A percentile compares a stretch with the other conserved stretches of the same genome.
These are phyloP conservation scores for Pocillopora meandrina DNA, from an alignment of 92 coral and sea anemone species.

Conservation along the genomic window DNA sequence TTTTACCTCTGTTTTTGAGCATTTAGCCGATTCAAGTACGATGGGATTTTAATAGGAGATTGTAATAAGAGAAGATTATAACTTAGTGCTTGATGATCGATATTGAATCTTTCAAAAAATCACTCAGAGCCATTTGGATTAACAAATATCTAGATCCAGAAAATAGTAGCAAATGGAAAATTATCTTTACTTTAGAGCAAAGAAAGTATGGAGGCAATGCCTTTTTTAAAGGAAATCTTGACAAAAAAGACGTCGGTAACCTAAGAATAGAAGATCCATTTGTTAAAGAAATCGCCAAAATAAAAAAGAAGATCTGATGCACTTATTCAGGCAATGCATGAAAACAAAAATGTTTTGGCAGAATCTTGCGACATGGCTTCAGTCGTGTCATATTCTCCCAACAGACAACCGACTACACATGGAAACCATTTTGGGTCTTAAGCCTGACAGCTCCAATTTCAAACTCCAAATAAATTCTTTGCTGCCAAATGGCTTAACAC, in stretches of 20 bases:
- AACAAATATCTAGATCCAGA: background rate
- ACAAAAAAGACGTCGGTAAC: no score
- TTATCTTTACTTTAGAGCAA: background rate
- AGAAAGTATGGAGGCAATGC: background rate
- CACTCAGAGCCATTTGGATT: no score
- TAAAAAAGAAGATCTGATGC: constrained; percentile 15
- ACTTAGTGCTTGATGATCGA: no score
- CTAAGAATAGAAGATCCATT: no score
- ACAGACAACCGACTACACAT: background rate
- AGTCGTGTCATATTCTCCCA: constrained; percentile 13
- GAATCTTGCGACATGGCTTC: constrained; percentile 1
- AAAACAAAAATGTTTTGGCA: background rate
- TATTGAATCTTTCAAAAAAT: no score
- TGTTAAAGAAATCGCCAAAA: background rate
- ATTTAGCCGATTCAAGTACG: no score
- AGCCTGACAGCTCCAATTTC: background rate
- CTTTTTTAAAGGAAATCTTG: background rate
- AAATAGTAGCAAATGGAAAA: background rate
- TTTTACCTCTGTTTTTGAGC: no score
- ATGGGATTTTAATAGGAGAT: no score
- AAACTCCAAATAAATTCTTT: background rate
- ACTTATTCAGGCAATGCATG: constrained; percentile 6
- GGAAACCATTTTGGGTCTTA: background rate
- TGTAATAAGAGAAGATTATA: no score
- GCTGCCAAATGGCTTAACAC: background rate